Percentiles rank a stretch among this genome's conserved stretches.
phyloP scores from a whole-genome alignment of 2,888 invertebrate species.

The Standfussiana lucernea region DNA sequence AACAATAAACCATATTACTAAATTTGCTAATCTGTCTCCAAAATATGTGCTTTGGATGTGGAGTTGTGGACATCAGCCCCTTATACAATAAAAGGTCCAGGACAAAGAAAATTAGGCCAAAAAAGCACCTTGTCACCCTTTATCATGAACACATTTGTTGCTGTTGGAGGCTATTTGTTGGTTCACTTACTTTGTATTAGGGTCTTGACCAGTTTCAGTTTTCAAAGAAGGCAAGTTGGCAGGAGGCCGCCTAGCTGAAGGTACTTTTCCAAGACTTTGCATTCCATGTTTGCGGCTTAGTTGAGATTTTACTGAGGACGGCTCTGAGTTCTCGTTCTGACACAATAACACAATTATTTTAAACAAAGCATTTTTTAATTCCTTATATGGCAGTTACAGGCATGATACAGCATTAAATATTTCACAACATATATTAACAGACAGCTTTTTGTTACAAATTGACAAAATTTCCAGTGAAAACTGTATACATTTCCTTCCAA shows the following conservation, averaged over 20 bases:
- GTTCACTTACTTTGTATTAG: slow-evolving; percentile 85
- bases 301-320: slow-evolving; percentile 96
- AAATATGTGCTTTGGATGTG: not conserved
- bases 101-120: slow-evolving; percentile 8
- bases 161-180: not conserved
- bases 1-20: not conserved
- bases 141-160: not conserved
- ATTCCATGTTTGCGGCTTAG: slow-evolving; percentile 99
- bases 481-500: slow-evolving; percentile 24
- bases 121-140: not conserved
- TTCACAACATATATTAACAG: slow-evolving; percentile 19
- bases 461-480: not conserved
- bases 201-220: slow-evolving; percentile 94
- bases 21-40: not conserved
- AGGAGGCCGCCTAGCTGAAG: slow-evolving; percentile 99
- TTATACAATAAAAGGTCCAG: not conserved
- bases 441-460: not conserved
- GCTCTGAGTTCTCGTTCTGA: slow-evolving; percentile 92
- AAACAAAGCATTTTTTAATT: not conserved
- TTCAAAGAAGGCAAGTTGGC: slow-evolving; percentile 99
- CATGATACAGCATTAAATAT: not conserved
- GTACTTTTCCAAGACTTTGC: slow-evolving; percentile 99
- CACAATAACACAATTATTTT: not conserved
- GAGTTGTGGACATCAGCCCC: not conserved
- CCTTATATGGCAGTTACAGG: not conserved